Conservation (phyloP, 2,888 invertebrate species). For the Heliconius ethilla region DNA sequence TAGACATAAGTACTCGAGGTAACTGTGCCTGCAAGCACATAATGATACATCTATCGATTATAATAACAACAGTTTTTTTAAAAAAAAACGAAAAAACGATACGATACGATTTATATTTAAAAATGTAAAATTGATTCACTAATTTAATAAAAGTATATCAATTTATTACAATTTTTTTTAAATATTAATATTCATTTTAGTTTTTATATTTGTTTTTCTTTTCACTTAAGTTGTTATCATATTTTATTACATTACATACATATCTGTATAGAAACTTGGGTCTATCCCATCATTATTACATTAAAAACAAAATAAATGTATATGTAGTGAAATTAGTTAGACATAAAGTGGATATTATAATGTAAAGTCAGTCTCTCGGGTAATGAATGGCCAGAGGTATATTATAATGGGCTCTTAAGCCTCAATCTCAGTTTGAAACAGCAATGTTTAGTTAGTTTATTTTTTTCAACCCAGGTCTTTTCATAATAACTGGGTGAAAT, state of each 20-base stretch:
- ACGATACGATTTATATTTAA: too few relatives aligned
- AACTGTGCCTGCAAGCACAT: background rate
- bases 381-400: constrained; percentile 12
- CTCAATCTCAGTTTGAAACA: background rate
- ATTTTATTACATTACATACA: too few relatives aligned
- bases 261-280: background rate
- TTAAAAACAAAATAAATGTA: background rate
- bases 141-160: too few relatives aligned
- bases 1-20: background rate
- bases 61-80: too few relatives aligned
- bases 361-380: background rate
- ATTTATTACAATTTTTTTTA: too few relatives aligned
- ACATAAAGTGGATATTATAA: background rate
- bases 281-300: background rate
- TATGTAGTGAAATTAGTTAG: background rate
- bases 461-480: constrained; percentile 8
- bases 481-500: constrained; percentile 7
- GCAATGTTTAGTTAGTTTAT: constrained; percentile 1
- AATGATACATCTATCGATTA: too few relatives aligned
- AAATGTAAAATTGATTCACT: too few relatives aligned
- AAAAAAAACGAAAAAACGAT: too few relatives aligned
- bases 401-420: constrained; percentile 9
- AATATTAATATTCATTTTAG: too few relatives aligned
- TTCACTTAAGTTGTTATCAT: too few relatives aligned
- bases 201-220: too few relatives aligned